Evolutionary conservation across 2,888 invertebrate genomes (phyloP).

Genomic region (Leptothorax acervorum): DNA sequence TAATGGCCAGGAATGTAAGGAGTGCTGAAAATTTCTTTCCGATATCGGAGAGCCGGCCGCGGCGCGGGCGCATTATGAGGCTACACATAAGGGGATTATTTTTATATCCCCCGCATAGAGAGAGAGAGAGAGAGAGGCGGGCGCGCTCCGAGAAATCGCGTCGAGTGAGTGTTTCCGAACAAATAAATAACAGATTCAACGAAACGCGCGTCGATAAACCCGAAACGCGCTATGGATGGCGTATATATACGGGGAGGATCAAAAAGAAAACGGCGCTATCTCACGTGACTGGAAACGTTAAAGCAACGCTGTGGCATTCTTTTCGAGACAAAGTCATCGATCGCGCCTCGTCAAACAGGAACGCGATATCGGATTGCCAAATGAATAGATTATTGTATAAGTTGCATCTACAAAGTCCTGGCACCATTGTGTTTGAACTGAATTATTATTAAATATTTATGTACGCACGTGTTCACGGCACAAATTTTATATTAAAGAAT

Average conservation of each 20-base stretch:
- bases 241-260: conserved; percentile 18
- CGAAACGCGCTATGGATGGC: conserved; percentile 5
- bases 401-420: not conserved
- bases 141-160: conserved; percentile 35
- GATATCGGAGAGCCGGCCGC: conserved; percentile 8
- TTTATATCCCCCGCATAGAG: conserved; percentile 19
- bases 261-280: conserved; percentile 58
- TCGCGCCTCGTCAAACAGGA: conserved; percentile 16
- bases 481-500: not conserved
- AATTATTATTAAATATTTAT: conserved; percentile 10
- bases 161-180: conserved; percentile 42
- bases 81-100: conserved; percentile 30
- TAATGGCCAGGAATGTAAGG: conserved; percentile 12
- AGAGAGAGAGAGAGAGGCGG: too few species aligned
- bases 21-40: conserved; percentile 48
- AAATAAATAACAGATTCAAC: conserved; percentile 54
- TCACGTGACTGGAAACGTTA: conserved; percentile 54
- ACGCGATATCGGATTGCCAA: conserved; percentile 24
- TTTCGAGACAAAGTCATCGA: conserved; percentile 33
- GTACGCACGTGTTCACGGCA: not conserved
- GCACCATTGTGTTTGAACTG: not conserved
- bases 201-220: conserved; percentile 37
- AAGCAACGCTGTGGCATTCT: not conserved
- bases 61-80: not conserved
- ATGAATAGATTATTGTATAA: not conserved